Conservation (phyloP, 1,140 invertebrate genomes). For the Varroa destructor region DNA sequence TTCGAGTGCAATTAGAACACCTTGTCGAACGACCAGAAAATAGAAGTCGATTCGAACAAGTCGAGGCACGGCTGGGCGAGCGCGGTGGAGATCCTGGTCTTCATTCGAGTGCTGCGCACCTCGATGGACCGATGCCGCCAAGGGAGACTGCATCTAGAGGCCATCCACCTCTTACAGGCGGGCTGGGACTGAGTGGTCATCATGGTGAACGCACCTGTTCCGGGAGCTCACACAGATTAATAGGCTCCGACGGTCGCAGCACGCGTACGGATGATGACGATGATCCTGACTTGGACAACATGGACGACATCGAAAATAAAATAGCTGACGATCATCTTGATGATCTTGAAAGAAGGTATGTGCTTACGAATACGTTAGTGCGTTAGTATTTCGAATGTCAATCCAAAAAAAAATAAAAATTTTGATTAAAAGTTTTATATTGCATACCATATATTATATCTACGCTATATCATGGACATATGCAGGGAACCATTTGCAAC, state of each 20-base stretch:
- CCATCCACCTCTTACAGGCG: slow-evolving; percentile 3
- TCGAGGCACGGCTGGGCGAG: slow-evolving; percentile 50
- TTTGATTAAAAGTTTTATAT: too few relatives aligned
- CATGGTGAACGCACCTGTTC: background rate
- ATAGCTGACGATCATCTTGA: slow-evolving; percentile 31
- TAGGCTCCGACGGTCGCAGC: slow-evolving; percentile 37
- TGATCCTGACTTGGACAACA: background rate
- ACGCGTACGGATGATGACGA: slow-evolving; percentile 35
- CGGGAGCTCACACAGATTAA: slow-evolving; percentile 26
- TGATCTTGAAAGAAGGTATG: slow-evolving; percentile 31
- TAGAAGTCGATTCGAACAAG: slow-evolving; percentile 64
- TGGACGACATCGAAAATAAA: slow-evolving; percentile 35
- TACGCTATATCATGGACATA: too few relatives aligned
- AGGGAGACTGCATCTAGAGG: slow-evolving; percentile 9
- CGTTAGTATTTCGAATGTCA: background rate
- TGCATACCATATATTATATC: too few relatives aligned
- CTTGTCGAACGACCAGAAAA: slow-evolving; percentile 70
- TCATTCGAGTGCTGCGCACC: background rate
- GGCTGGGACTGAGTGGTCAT: too few relatives aligned
- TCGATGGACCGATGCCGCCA: background rate
- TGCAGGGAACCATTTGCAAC: too few relatives aligned
- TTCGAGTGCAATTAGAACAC: slow-evolving; percentile 64
- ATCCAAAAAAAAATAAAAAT: too few relatives aligned
- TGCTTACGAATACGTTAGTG: too few relatives aligned
- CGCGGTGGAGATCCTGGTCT: background rate